Evolutionary conservation across 1,140 invertebrate species (phyloP).

Genomic region (Aporrectodea caliginosa): DNA sequence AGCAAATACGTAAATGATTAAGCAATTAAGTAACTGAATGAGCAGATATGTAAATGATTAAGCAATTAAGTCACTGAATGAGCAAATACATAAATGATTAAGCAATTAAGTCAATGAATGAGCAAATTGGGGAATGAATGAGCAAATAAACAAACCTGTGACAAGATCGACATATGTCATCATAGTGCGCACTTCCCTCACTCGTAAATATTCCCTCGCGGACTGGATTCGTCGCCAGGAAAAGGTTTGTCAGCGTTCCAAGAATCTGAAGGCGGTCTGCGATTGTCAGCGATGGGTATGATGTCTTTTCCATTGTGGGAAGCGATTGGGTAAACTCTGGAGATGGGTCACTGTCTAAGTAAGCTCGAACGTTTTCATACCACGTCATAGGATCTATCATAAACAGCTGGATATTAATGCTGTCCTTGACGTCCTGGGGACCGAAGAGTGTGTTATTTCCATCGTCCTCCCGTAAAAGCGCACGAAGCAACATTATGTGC

Average conservation of each 20-base stretch:
- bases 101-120: too few relatives aligned
- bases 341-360: constrained; percentile 62
- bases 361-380: constrained; percentile 83
- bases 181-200: constrained; percentile 86
- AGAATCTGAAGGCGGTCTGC: constrained; percentile 80
- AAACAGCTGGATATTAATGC: constrained; percentile 85
- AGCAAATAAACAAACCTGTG: too few relatives aligned
- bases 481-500: constrained; percentile 85
- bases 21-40: too few relatives aligned
- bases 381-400: constrained; percentile 90
- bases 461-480: constrained; percentile 88
- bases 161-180: constrained; percentile 91
- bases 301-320: constrained; percentile 41
- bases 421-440: constrained; percentile 91
- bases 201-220: constrained; percentile 87
- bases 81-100: too few relatives aligned
- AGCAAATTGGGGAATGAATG: too few relatives aligned
- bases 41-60: too few relatives aligned
- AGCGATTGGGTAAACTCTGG: constrained; percentile 65
- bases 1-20: too few relatives aligned
- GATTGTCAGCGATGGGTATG: constrained; percentile 79
- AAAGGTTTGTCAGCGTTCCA: constrained; percentile 87
- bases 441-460: constrained; percentile 91
- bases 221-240: constrained; percentile 86
- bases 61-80: too few relatives aligned